phyloP scores from a whole-genome alignment of 2,113 vertebrate genomes.

The Pardalotus punctatus region DNA sequence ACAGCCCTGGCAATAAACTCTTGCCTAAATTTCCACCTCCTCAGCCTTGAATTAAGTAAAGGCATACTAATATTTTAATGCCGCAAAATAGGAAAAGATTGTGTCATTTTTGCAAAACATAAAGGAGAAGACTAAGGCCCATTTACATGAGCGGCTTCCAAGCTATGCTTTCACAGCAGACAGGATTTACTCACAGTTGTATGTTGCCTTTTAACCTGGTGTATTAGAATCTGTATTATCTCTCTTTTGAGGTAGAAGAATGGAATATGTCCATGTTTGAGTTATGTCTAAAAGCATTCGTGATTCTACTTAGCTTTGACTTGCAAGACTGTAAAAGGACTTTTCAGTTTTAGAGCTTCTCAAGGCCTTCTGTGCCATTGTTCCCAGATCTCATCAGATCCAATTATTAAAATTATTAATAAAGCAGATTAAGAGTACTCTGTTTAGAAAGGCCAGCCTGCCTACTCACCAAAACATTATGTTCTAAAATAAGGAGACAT shows the following conservation, averaged over 20 bases:
- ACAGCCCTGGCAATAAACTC: neutral
- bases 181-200: neutral
- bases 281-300: neutral
- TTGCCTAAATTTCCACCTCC: neutral
- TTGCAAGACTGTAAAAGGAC: neutral
- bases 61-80: neutral
- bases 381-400: neutral
- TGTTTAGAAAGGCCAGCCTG: neutral
- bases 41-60: neutral
- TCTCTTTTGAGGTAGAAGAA: neutral
- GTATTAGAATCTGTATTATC: neutral
- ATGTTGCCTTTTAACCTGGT: neutral
- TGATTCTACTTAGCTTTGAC: neutral
- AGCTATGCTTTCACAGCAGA: neutral
- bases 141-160: neutral
- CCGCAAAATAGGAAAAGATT: neutral
- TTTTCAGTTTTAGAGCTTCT: neutral
- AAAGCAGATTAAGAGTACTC: neutral
- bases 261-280: neutral
- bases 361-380: neutral
- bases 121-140: neutral
- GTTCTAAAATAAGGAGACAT: neutral
- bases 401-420: neutral
- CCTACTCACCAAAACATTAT: neutral
- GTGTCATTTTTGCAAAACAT: neutral